Conservation (phyloP, 2,888 invertebrate genomes). For the Tuta absoluta region DNA sequence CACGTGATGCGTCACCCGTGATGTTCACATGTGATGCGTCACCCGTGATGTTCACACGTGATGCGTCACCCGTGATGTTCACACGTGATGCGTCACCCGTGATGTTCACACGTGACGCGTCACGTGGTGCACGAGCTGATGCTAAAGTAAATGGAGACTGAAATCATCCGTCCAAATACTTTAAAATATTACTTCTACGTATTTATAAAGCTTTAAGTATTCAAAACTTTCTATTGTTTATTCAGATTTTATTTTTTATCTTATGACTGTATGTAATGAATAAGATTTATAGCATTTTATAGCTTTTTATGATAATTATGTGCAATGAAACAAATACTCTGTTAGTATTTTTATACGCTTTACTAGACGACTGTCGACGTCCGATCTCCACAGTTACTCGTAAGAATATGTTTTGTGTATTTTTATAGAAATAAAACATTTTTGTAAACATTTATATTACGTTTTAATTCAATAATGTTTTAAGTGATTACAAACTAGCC, state of each 20-base stretch:
- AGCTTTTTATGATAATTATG: background rate
- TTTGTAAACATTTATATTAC: constrained; percentile 6
- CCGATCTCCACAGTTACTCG: constrained; percentile 1
- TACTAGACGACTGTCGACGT: background rate
- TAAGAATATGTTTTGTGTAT: constrained; percentile 1
- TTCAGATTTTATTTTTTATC: background rate
- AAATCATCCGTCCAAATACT: background rate
- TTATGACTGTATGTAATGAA: background rate
- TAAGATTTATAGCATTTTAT: background rate
- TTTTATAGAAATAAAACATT: constrained; percentile 21
- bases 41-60: too few species aligned
- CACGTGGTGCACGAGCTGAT: too few species aligned
- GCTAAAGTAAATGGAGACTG: background rate
- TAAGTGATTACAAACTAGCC: background rate
- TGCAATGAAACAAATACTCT: constrained; percentile 6
- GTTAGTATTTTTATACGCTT: background rate
- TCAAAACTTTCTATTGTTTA: background rate
- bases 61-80: too few species aligned
- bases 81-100: too few species aligned
- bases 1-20: too few species aligned
- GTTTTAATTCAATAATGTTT: background rate
- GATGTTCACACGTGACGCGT: too few species aligned
- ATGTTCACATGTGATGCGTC: too few species aligned
- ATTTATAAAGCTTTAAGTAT: background rate
- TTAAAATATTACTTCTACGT: background rate